Evolutionary conservation across 2,888 invertebrate genomes (phyloP).

Genomic region (Drosophila niveifrons): DNA sequence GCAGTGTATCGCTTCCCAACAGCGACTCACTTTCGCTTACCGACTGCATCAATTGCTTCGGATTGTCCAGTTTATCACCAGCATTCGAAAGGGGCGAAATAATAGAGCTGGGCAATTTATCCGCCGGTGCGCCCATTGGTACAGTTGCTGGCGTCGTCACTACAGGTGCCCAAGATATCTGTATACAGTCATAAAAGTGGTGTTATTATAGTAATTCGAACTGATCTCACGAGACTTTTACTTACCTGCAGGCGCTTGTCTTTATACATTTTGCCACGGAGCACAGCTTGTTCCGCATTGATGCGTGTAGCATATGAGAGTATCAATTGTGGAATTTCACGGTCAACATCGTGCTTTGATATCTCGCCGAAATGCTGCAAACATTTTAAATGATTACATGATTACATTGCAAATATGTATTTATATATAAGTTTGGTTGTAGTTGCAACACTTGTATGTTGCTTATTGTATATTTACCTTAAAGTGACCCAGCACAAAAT

Average conservation of each 20-base stretch:
- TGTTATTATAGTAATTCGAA: neutral
- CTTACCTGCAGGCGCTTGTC: conserved; percentile 92
- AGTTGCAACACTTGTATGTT: too few relatives aligned
- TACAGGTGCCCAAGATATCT: conserved; percentile 83
- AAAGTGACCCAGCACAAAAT: conserved; percentile 92
- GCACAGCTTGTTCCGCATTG: conserved; percentile 85
- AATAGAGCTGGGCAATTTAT: conserved; percentile 41
- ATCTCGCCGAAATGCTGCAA: conserved; percentile 92
- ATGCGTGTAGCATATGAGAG: conserved; percentile 84
- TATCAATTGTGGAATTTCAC: conserved; percentile 88
- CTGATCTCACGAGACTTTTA: neutral
- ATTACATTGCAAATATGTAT: too few relatives aligned
- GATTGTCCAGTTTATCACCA: conserved; percentile 52
- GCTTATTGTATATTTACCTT: conserved; percentile 87
- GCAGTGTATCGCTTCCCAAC: conserved; percentile 85
- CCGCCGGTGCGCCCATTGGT: conserved; percentile 59
- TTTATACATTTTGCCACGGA: conserved; percentile 87
- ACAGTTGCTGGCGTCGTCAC: conserved; percentile 55
- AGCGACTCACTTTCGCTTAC: conserved; percentile 76
- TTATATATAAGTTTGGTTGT: too few relatives aligned
- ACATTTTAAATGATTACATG: too few relatives aligned
- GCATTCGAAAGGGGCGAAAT: conserved; percentile 19
- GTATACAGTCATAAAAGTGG: neutral
- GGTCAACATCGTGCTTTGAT: conserved; percentile 91
- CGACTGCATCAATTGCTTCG: conserved; percentile 69